phyloP scores from a whole-genome alignment of 2,888 invertebrate genomes.

The Agriopis leucophaearia region DNA sequence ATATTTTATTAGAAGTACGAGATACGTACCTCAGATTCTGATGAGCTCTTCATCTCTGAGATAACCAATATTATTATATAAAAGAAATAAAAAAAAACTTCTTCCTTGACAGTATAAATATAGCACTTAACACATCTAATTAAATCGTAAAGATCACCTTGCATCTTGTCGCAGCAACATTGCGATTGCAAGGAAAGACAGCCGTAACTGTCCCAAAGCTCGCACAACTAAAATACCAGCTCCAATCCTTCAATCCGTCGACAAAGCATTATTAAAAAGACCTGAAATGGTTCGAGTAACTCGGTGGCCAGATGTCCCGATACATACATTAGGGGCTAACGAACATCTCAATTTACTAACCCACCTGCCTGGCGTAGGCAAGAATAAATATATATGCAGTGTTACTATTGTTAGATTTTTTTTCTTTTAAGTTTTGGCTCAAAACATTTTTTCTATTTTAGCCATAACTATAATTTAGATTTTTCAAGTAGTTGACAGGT shows the following conservation, averaged over 20 bases:
- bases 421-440: no score
- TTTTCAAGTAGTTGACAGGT: no score
- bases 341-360: constrained; percentile 77
- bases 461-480: no score
- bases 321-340: constrained; percentile 77
- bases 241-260: constrained; percentile 36
- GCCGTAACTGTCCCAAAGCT: not conserved
- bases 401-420: not conserved
- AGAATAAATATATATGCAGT: constrained; percentile 16
- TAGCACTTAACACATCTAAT: not conserved
- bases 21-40: no score
- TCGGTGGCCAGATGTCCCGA: constrained; percentile 66
- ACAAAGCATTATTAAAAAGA: constrained; percentile 42
- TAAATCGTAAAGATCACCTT: not conserved
- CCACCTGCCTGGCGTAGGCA: constrained; percentile 60
- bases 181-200: constrained; percentile 1
- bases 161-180: not conserved
- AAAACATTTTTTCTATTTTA: no score
- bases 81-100: no score
- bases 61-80: no score
- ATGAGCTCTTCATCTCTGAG: no score
- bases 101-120: no score
- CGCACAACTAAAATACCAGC: constrained; percentile 19
- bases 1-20: no score
- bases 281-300: constrained; percentile 63